Percentiles rank a stretch among this genome's conserved stretches.
These are phyloP conservation scores for Centropus unirufus DNA, from an alignment of 2,113 vertebrate species.

Conservation along the genomic window DNA sequence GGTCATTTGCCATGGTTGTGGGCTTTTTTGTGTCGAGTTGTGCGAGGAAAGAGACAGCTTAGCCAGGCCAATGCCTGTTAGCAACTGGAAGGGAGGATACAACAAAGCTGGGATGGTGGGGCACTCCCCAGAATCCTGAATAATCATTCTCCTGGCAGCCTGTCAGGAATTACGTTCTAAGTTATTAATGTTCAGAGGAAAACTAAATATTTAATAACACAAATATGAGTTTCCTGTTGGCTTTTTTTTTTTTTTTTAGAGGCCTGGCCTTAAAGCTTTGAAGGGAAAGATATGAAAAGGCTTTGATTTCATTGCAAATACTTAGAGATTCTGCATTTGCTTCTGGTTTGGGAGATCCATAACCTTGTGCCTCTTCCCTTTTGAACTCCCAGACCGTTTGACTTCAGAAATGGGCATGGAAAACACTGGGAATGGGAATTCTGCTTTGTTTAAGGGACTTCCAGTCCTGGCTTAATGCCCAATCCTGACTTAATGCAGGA, in stretches of 20 bases:
- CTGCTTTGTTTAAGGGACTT: neutral
- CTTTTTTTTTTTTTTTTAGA: neutral
- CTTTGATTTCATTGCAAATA: neutral
- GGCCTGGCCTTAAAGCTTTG: neutral
- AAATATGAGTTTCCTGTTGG: neutral
- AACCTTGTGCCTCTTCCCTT: neutral
- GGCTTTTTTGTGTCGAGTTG: neutral
- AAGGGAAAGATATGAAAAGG: neutral
- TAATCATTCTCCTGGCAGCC: neutral
- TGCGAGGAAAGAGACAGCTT: neutral
- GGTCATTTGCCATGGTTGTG: neutral
- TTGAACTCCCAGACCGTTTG: neutral
- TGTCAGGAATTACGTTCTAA: neutral
- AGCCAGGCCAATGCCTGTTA: neutral
- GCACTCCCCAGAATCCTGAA: neutral
- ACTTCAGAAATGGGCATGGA: neutral
- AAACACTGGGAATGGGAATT: neutral
- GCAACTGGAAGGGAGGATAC: neutral
- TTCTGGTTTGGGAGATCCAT: neutral
- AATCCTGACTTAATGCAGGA: neutral
- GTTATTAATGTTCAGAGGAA: neutral
- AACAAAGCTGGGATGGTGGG: neutral
- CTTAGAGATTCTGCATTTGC: accelerated
- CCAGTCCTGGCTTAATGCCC: neutral
- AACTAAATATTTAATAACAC: neutral